Evolutionary conservation across 37 sponge, comb jelly and placozoan species (phyloP), one percentile per base, ranked within the genome.

Genomic region (Halichondria panicea): DNA sequence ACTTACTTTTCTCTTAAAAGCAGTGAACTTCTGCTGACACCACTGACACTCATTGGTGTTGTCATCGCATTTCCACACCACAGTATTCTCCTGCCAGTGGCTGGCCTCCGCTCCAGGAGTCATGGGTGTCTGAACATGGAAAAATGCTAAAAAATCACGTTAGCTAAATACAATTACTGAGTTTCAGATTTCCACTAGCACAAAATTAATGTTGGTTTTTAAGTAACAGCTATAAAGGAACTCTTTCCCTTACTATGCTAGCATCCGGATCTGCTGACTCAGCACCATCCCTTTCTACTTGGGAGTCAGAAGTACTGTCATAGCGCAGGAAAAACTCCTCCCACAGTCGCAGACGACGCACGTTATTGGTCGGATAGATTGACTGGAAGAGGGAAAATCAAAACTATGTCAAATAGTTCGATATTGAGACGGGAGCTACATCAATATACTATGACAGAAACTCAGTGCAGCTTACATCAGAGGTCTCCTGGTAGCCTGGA

Each of bases 1-100:
- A 35, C 57, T 72, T 40, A 72, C 58, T 52, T 75, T 83, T 68
- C 94, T 87, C 32, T 73, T 81, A 42, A 89, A 53, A 3, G 90
- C 36, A 53, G 75, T 74, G 68, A 97, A 97, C 83, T 78, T 88
- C 52, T 75, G 81, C 18, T 88, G 77, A 57, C 98, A 97, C 45
- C 44, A 66, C 5, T 77, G 65, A 58, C 98, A 97, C 43, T 87
- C 89, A 4, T 36, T 77, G 63, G 77, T 82, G 37, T 65, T 73
- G 19, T 81, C 79, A 72, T 97, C 92, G 3, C 88, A 74, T 59
- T 89, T 88, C 98, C 98, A 97, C 50, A 97, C 92, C n/a, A 97
- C 89, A 34, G 82, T 75, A 21, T 88, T 83, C 0, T 71, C 8
- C 5, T 50, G 38, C 85, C 79, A 72, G 25, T 4, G 27, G 30